Evolutionary conservation across 1,140 invertebrate species (phyloP).

Genomic region (Heliconius nattereri): DNA sequence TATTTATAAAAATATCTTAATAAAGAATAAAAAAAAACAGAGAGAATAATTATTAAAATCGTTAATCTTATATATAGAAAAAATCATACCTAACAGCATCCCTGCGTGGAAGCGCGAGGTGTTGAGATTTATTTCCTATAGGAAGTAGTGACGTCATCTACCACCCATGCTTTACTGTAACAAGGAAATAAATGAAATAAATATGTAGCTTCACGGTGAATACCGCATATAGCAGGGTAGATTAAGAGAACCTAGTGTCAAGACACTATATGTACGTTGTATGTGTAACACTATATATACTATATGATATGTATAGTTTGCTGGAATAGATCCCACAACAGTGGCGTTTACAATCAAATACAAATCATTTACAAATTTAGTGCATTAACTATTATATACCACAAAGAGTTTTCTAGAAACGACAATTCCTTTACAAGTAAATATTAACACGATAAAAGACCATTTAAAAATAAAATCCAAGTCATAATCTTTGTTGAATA

Average conservation of each 20-base stretch:
- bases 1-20: too few species aligned
- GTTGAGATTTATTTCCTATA: background rate
- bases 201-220: too few species aligned
- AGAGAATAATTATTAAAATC: too few species aligned
- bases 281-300: too few species aligned
- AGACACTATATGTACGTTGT: too few species aligned
- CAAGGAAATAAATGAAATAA: background rate
- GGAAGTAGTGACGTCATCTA: slow-evolving; percentile 12
- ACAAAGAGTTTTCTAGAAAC: background rate
- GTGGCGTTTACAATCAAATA: too few species aligned
- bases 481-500: background rate
- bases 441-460: background rate
- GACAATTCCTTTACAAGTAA: background rate
- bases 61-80: background rate
- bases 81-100: slow-evolving; percentile 52
- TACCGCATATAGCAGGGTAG: background rate
- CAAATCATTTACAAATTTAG: too few species aligned
- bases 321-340: too few species aligned
- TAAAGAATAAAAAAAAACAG: too few species aligned
- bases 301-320: too few species aligned
- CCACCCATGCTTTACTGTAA: slow-evolving; percentile 10
- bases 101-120: slow-evolving; percentile 26
- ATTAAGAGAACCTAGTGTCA: background rate
- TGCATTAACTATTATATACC: background rate
- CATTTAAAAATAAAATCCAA: background rate